phyloP scores from a whole-genome alignment of 2,113 vertebrate genomes.

The Psephotus haematonotus region DNA sequence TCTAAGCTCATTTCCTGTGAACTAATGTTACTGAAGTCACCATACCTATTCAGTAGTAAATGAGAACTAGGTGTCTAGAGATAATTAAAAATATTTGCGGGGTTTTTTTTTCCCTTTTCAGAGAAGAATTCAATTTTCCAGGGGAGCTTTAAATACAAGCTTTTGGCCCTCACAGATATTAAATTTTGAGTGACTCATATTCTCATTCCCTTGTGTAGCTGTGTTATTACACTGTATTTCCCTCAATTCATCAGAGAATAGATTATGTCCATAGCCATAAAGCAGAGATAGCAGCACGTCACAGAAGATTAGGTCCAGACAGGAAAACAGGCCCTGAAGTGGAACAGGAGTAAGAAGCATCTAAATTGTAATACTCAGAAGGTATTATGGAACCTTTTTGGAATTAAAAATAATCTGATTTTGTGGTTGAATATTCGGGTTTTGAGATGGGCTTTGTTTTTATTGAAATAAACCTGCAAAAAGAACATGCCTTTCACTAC shows the following conservation, averaged over 20 bases:
- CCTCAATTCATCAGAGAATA: slow-evolving; percentile 20
- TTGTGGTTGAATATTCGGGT: not conserved
- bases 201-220: slow-evolving; percentile 1
- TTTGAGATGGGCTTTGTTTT: not conserved
- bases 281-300: not conserved
- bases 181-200: slow-evolving; percentile 29
- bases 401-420: not conserved
- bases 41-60: not conserved
- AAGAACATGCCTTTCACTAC: not conserved
- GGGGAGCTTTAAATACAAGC: not conserved
- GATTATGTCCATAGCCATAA: not conserved
- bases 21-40: not conserved
- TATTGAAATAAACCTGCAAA: not conserved
- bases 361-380: not conserved
- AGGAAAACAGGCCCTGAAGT: not conserved
- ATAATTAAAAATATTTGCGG: slow-evolving; percentile 31
- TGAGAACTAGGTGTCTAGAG: not conserved
- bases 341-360: not conserved
- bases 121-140: not conserved
- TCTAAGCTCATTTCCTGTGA: not conserved
- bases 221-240: slow-evolving; percentile 8
- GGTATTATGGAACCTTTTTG: not conserved
- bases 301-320: not conserved
- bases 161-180: not conserved
- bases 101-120: not conserved